Evolutionary conservation across 2,888 invertebrate genomes (phyloP).

Genomic region (Cryptophagus acutangulus): DNA sequence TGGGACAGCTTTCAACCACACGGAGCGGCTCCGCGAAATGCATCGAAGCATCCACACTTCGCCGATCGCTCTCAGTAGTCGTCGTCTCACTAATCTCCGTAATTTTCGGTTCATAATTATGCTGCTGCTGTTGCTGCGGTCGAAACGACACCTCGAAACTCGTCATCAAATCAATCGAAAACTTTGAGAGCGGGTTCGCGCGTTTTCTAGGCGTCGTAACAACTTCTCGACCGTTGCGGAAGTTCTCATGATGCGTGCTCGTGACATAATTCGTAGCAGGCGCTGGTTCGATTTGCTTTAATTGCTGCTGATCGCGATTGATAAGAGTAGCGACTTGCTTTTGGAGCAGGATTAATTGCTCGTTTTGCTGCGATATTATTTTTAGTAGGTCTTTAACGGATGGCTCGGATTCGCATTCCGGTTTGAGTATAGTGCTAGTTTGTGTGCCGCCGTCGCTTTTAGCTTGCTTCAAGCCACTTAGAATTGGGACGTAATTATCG

Average conservation of each 20-base stretch:
- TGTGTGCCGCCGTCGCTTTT: constrained; percentile 23
- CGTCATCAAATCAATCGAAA: constrained; percentile 68
- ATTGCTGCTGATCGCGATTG: constrained; percentile 35
- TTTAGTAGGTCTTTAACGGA: constrained; percentile 58
- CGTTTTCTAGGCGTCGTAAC: constrained; percentile 40
- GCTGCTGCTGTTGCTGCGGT: constrained; percentile 22
- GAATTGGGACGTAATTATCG: not conserved
- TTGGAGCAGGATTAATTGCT: constrained; percentile 60
- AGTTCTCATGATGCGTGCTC: constrained; percentile 28
- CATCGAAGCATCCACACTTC: constrained; percentile 35
- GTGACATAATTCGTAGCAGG: constrained; percentile 24
- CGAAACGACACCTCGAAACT: constrained; percentile 59
- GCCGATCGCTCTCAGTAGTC: constrained; percentile 5
- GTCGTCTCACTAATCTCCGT: constrained; percentile 38
- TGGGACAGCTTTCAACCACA: constrained; percentile 43
- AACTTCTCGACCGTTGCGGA: constrained; percentile 13
- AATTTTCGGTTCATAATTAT: constrained; percentile 34
- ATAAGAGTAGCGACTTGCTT: constrained; percentile 59
- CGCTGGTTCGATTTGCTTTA: constrained; percentile 30
- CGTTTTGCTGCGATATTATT: constrained; percentile 62
- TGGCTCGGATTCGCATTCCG: constrained; percentile 46
- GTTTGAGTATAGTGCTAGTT: constrained; percentile 12
- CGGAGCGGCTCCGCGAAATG: constrained; percentile 38
- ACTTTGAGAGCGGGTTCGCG: constrained; percentile 50
- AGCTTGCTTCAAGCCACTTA: constrained; percentile 9